Conservation (phyloP, 2,113 vertebrate species). For the Anhinga rufa region DNA sequence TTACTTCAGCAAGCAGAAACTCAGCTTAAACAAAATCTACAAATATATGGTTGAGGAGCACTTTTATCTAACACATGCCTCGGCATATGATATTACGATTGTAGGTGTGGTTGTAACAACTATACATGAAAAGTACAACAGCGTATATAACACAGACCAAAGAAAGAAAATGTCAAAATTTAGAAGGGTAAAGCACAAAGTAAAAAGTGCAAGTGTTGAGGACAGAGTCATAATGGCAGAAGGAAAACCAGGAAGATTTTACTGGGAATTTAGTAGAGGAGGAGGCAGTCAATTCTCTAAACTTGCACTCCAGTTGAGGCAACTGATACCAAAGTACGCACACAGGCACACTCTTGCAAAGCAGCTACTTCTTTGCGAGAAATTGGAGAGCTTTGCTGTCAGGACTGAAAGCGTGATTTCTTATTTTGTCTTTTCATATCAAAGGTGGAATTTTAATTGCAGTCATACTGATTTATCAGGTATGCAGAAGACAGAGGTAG, state of each 20-base stretch:
- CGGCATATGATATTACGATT: rapidly evolving
- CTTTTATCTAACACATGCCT: neutral
- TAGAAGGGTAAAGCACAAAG: rapidly evolving
- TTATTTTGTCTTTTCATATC: neutral
- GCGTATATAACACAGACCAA: neutral
- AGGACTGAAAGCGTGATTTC: neutral
- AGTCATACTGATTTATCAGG: neutral
- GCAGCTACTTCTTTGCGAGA: neutral
- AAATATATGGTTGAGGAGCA: rapidly evolving
- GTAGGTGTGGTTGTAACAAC: neutral
- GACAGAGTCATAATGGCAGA: neutral
- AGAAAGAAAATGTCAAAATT: neutral
- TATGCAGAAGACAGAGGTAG: neutral
- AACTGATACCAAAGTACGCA: rapidly evolving
- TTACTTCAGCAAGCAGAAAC: neutral
- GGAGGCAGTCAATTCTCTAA: neutral
- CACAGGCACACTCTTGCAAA: rapidly evolving
- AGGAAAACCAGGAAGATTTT: neutral
- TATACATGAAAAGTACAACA: neutral
- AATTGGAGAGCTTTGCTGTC: neutral
- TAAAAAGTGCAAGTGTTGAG: neutral
- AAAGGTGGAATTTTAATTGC: neutral
- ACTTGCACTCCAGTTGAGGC: neutral
- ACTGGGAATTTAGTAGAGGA: neutral
- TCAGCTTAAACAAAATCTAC: neutral